Percentiles rank a stretch among this genome's conserved stretches.
These are phyloP conservation scores for Alligator mississippiensis DNA, from an alignment of 2,113 vertebrate species.

Conservation along the genomic window DNA sequence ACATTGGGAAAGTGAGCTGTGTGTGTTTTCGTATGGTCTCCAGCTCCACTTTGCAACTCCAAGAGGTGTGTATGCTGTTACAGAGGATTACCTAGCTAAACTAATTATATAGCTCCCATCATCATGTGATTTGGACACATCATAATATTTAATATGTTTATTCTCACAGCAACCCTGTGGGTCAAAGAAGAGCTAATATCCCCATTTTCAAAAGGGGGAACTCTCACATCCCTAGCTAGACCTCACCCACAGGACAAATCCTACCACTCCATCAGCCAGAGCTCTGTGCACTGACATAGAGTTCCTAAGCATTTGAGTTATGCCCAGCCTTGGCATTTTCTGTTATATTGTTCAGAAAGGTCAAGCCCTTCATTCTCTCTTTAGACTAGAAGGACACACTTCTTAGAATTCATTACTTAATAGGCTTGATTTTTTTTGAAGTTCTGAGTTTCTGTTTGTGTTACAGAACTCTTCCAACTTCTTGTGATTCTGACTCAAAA, in stretches of 20 bases:
- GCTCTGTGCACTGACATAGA: background rate
- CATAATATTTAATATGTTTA: too few species aligned
- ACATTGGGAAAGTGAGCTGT: too few species aligned
- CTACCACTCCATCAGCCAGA: background rate
- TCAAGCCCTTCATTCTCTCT: background rate
- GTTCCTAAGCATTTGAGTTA: background rate
- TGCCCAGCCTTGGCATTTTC: background rate
- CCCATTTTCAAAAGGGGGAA: background rate
- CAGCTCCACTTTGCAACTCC: background rate
- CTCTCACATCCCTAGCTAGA: background rate
- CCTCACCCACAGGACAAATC: rapidly evolving
- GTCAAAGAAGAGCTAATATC: too few species aligned
- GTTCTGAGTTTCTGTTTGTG: background rate
- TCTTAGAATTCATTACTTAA: background rate
- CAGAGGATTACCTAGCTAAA: background rate
- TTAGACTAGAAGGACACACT: background rate
- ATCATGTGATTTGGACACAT: too few species aligned
- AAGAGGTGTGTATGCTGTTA: background rate
- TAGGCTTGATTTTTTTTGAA: background rate
- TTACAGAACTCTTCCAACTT: background rate
- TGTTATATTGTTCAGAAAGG: background rate
- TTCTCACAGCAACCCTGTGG: too few species aligned
- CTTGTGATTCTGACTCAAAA: background rate
- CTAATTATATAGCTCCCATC: too few species aligned
- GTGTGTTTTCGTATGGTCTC: background rate